These are phyloP conservation scores for Takifugu flavidus DNA, from an alignment of 2,113 vertebrate species.

Conservation along the genomic window DNA sequence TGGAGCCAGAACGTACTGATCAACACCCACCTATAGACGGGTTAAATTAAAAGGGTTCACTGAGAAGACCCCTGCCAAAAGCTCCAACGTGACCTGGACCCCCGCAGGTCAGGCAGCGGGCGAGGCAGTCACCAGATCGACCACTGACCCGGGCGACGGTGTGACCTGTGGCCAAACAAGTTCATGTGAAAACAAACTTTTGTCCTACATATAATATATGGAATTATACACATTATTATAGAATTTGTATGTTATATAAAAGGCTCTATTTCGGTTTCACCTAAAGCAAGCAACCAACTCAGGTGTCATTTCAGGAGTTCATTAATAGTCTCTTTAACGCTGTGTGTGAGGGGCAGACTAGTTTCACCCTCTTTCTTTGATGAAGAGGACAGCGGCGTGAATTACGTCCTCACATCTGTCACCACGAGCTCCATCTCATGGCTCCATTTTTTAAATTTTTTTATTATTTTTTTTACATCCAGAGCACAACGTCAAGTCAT, in stretches of 20 bases:
- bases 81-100: neutral
- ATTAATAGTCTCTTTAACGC: slow-evolving; percentile 36
- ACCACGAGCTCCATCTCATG: slow-evolving; percentile 33
- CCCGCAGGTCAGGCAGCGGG: slow-evolving; percentile 13
- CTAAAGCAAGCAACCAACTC: slow-evolving; percentile 69
- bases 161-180: slow-evolving; percentile 19
- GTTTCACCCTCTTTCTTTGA: slow-evolving; percentile 13
- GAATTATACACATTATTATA: slow-evolving; percentile 60
- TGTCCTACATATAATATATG: slow-evolving; percentile 51
- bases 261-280: slow-evolving; percentile 61
- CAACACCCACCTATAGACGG: slow-evolving; percentile 32
- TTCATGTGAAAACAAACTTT: slow-evolving; percentile 29
- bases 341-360: slow-evolving; percentile 19
- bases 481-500: slow-evolving; percentile 22
- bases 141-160: slow-evolving; percentile 10
- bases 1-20: slow-evolving; percentile 53
- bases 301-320: slow-evolving; percentile 50
- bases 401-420: slow-evolving; percentile 13
- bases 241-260: slow-evolving; percentile 72
- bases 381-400: slow-evolving; percentile 18
- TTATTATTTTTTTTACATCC: slow-evolving; percentile 23
- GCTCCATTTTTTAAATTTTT: neutral
- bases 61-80: slow-evolving; percentile 25
- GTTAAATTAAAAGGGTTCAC: slow-evolving; percentile 27
- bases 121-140: neutral